Evolutionary conservation across 1,140 invertebrate species (phyloP).

Genomic region (Cydia amplana): DNA sequence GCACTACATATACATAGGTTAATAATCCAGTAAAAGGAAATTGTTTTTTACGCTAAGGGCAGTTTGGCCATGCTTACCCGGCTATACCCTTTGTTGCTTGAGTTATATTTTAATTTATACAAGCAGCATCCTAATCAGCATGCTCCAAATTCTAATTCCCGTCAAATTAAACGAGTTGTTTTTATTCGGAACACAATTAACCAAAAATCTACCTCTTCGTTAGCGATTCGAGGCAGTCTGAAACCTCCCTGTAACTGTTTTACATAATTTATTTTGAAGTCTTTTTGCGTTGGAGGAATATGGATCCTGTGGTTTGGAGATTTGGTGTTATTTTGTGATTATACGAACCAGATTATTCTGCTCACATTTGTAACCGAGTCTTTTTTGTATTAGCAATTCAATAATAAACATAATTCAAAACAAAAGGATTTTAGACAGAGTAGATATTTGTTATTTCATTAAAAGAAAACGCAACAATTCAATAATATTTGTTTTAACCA

Average conservation of each 20-base stretch:
- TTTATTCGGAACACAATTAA: conserved; percentile 53
- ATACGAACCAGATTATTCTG: conserved; percentile 24
- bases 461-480: too few species aligned
- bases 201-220: conserved; percentile 50
- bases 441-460: too few species aligned
- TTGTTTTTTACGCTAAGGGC: too few species aligned
- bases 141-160: conserved; percentile 40
- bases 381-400: conserved; percentile 11
- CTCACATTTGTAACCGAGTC: background rate
- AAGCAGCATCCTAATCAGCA: background rate
- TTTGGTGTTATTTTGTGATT: conserved; percentile 9
- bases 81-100: too few species aligned
- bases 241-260: conserved; percentile 36
- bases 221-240: conserved; percentile 42
- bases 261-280: conserved; percentile 42
- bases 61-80: too few species aligned
- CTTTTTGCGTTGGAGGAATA: background rate
- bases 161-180: conserved; percentile 44
- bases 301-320: background rate
- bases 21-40: too few species aligned
- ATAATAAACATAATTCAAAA: background rate
- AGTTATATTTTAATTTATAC: background rate
- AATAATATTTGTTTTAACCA: too few species aligned
- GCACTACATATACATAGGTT: too few species aligned
- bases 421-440: background rate